These are phyloP conservation scores for Prionailurus viverrinus DNA, from an alignment of 2,113 vertebrate genomes.

Conservation along the genomic window DNA sequence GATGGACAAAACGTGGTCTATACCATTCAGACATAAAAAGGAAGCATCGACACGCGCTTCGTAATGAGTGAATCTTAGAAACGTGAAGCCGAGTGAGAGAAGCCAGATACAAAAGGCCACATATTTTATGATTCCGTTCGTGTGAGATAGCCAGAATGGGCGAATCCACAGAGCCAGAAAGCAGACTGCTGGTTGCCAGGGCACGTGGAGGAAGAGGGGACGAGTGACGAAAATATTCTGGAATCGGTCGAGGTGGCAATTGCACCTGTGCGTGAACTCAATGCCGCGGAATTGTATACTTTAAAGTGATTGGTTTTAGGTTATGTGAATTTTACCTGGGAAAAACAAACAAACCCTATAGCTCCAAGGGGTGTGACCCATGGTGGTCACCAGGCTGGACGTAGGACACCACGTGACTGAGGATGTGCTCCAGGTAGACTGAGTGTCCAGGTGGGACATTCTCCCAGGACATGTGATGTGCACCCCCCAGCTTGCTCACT, in stretches of 20 bases:
- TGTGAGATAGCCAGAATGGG: too few relatives aligned
- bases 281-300: neutral
- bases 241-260: too few relatives aligned
- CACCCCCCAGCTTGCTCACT: too few relatives aligned
- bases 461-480: neutral
- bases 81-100: too few relatives aligned
- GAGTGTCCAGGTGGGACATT: neutral
- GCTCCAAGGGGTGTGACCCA: neutral
- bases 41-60: neutral
- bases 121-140: too few relatives aligned
- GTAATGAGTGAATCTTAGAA: fast-evolving
- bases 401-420: neutral
- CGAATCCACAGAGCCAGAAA: too few relatives aligned
- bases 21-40: neutral
- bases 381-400: neutral
- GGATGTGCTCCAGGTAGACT: neutral
- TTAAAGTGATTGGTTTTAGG: neutral
- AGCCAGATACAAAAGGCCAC: neutral
- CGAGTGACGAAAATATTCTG: neutral
- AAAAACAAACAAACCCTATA: neutral
- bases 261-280: neutral
- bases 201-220: neutral
- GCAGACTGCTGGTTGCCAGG: neutral
- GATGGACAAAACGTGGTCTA: neutral
- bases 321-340: neutral